Conservation (phyloP, 2,888 invertebrate genomes). For the Zonitis immaculata region DNA sequence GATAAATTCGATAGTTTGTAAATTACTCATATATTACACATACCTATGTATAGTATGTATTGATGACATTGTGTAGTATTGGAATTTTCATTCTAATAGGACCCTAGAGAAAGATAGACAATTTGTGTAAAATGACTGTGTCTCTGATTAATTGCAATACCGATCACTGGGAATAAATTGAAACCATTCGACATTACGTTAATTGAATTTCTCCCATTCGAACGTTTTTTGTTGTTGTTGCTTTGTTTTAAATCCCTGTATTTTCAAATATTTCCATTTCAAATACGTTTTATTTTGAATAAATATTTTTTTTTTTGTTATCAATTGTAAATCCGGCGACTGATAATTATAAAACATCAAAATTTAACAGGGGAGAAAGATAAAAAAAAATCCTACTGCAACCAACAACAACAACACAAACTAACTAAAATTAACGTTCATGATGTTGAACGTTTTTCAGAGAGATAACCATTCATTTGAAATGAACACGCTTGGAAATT, state of each 20-base stretch:
- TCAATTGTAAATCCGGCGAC: too few relatives aligned
- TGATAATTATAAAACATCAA: too few relatives aligned
- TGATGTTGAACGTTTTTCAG: conserved; percentile 1
- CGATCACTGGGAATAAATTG: neutral
- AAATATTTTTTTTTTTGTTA: too few relatives aligned
- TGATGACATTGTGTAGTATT: neutral
- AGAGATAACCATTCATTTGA: neutral
- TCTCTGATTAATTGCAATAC: neutral
- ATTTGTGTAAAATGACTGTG: neutral
- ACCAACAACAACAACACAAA: too few relatives aligned
- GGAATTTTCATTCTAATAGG: neutral
- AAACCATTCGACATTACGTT: neutral
- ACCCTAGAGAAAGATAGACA: neutral
- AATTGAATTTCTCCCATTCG: conserved; percentile 1
- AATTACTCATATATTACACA: too few relatives aligned
- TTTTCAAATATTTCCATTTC: neutral
- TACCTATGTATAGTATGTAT: too few relatives aligned
- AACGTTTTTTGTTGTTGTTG: neutral
- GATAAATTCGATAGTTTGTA: neutral
- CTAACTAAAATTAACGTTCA: conserved; percentile 16
- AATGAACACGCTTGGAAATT: conserved; percentile 10
- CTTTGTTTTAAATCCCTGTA: neutral
- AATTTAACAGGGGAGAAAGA: too few relatives aligned
- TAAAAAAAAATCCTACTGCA: neutral
- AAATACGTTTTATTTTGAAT: too few relatives aligned